Base-by-base conservation (phyloP, 2,797 vertebrate genomes). In the Denticeps clupeoides region DNA sequence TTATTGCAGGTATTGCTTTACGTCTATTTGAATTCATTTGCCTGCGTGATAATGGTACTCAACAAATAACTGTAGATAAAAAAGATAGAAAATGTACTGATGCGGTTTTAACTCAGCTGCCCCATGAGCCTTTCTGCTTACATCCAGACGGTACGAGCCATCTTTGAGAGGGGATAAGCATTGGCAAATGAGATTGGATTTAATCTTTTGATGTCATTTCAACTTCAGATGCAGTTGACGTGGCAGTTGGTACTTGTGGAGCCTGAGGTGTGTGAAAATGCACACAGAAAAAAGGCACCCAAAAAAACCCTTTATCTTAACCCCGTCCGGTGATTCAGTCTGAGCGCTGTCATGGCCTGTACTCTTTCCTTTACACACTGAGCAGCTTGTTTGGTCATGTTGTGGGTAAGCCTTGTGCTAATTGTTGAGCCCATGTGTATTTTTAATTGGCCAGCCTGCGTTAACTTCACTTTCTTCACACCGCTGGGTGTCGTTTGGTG, bases 141-240 rank as follows among this genome's bases (percentile, higher is more conserved):
- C 23, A 23, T 25, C 33, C 24, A 47, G 33, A 35, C 9, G 12
- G 5, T 7, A 25, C 16, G 10, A 15, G 29, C 25, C 9, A 35
- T 24, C 41, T 57, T 38, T 1, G 1, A 27, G 58, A 33, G 4
- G 11, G 55, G 70, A 81, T 83, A 69, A 82, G 48, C 47, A 51
- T 44, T 42, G 48, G 50, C 63, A 68, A 62, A 73, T 71, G 60
- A 70, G 77, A 75, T 78, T 77, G 69, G 8, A 54, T 6, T 28
- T 81, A 78, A 81, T 79, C 79, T 77, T 62, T 58, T 68, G 66
- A 65, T 62, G 59, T 48, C 53, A 64, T 59, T 54, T 53, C 52
- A 56, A 65, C 68, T 22, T 62, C 69, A 62, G 58, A 64, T 55
- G 49, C 68, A 69, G 67, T 55, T 10, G 37, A 51, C 35, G 64